Base-by-base conservation (phyloP, 2,797 vertebrate species). In the Tangara arthus region DNA sequence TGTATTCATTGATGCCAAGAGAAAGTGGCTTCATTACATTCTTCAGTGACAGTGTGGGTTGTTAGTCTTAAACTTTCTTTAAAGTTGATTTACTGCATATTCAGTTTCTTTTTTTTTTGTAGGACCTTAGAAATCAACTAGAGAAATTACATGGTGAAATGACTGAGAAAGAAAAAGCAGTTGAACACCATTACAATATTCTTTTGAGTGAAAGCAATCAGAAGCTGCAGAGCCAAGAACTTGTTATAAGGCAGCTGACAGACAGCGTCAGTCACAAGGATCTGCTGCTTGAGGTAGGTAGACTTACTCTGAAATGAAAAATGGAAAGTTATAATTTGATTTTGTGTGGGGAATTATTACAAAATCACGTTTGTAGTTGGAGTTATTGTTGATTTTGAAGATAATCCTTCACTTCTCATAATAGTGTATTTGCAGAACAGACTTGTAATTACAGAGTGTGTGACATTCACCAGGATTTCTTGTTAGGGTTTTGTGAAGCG, bases 81-180 rank as follows among this genome's bases (percentile, higher is more conserved):
- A 21, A 94, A 84, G 34, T 85, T 79, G 65, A 86, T 91, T 89
- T 87, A 47, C 78, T 95, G 42, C 90, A 83, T 71, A 61, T 53
- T 86, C 77, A 20, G 23, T 57, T 95, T 55, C 24, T 65, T 55
- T 72, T 77, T 55, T 56, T 60, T 37, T 55, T 55, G 19, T 95
- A 99, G 99, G 99, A 99, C 96, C 98, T 99, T 78, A 98, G 98
- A 96, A 99, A 99, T 97, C 99, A 99, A 91, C 96, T 99, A 49
- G 99, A 99, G 97, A 99, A 99, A 97, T 97, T 99, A 93, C 98
- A 96, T 3, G 97, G 97, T 47, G 98, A 99, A 96, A 97, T 99
- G 52, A 96, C 96, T 46, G 99, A 99, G 76, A 98, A 97, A 81
- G 98, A 99, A 96, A 98, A 97, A 71, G 97, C 98, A 76, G 91